phyloP scores from a whole-genome alignment of 64 coral and sea anemone genomes.

The Pocillopora damicornis region DNA sequence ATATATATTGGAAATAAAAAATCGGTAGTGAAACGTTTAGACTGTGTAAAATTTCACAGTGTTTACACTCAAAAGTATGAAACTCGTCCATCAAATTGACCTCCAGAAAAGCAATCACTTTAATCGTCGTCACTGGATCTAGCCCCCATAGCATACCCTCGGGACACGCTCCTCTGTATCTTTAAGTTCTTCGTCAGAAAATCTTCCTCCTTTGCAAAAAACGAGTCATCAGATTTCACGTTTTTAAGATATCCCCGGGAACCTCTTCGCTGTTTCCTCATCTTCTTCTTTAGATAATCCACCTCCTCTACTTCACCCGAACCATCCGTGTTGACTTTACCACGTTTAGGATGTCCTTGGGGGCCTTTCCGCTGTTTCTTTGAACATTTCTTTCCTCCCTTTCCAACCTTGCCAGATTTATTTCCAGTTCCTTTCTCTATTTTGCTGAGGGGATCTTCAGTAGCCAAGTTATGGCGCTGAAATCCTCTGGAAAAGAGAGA shows the following conservation, averaged over 20 bases:
- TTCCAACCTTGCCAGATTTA: neutral
- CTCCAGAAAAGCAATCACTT: neutral
- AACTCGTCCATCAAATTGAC: neutral
- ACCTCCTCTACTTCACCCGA: constrained; percentile 18
- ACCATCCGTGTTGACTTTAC: constrained; percentile 19
- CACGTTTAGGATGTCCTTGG: constrained; percentile 39
- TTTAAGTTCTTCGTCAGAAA: constrained; percentile 47
- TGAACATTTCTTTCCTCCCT: neutral
- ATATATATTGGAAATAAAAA: too few relatives aligned
- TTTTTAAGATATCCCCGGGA: too few relatives aligned
- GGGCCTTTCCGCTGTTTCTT: constrained; percentile 45
- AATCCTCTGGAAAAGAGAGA: too few relatives aligned
- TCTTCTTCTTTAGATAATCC: too few relatives aligned
- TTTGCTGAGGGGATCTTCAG: neutral
- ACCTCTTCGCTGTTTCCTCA: too few relatives aligned
- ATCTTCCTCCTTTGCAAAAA: neutral
- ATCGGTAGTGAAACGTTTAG: too few relatives aligned
- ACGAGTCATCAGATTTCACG: too few relatives aligned
- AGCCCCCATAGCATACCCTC: constrained; percentile 9
- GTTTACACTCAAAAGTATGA: neutral
- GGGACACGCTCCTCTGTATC: constrained; percentile 30
- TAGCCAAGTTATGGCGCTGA: neutral
- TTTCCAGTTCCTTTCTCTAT: constrained; percentile 1
- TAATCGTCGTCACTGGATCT: constrained; percentile 43
- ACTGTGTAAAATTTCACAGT: too few relatives aligned